These are phyloP conservation scores for Aleiodes leptofemur DNA, from an alignment of 2,888 invertebrate species.

Conservation along the genomic window DNA sequence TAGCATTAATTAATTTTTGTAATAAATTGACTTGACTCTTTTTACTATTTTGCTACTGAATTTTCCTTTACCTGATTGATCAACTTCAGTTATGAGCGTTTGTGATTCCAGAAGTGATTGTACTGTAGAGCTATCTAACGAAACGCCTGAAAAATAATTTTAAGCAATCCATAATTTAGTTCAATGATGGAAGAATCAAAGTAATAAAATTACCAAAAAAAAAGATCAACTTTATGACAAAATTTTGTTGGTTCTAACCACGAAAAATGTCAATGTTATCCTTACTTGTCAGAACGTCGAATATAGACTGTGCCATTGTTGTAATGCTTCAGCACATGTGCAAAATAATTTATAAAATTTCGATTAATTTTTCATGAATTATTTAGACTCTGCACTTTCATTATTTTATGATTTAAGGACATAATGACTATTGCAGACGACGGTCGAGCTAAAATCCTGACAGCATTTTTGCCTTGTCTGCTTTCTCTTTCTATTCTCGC, in stretches of 20 bases:
- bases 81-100: slow-evolving; percentile 69
- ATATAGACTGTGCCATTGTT: slow-evolving; percentile 71
- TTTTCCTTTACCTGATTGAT: slow-evolving; percentile 67
- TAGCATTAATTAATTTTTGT: no score
- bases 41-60: no score
- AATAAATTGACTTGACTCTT: no score
- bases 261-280: neutral
- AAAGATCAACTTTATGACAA: slow-evolving; percentile 1
- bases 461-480: no score
- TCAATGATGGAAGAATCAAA: neutral
- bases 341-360: neutral
- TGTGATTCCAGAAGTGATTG: slow-evolving; percentile 71
- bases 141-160: slow-evolving; percentile 63
- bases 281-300: slow-evolving; percentile 72
- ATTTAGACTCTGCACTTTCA: neutral
- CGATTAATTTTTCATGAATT: neutral
- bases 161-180: slow-evolving; percentile 36
- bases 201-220: neutral
- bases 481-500: no score
- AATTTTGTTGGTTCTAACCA: slow-evolving; percentile 15
- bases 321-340: neutral
- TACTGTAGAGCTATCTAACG: slow-evolving; percentile 70
- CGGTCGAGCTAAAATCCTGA: no score
- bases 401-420: slow-evolving; percentile 1
- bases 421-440: slow-evolving; percentile 18